These are phyloP conservation scores for Lepisosteus oculatus DNA, from an alignment of 2,113 vertebrate genomes.

Conservation along the genomic window DNA sequence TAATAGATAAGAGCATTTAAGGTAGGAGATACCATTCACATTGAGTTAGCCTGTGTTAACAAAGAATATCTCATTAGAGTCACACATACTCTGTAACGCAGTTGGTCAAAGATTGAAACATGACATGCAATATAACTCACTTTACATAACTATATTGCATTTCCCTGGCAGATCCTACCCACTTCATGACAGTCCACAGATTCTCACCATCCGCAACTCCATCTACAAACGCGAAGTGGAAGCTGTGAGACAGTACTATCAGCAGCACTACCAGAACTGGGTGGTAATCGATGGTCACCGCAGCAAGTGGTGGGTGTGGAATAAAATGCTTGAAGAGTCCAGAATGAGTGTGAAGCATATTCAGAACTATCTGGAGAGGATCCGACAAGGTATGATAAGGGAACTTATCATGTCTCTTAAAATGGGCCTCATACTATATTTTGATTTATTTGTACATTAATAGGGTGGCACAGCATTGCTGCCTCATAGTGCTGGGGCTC, in stretches of 20 bases:
- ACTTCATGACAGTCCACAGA: constrained; percentile 74
- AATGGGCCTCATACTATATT: no score
- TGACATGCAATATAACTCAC: no score
- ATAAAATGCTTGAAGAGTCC: constrained; percentile 63
- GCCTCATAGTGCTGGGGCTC: no score
- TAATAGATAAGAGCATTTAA: not conserved
- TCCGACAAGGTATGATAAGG: constrained; percentile 66
- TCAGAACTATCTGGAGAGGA: constrained; percentile 77
- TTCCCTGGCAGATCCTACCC: constrained; percentile 57
- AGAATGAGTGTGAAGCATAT: constrained; percentile 66
- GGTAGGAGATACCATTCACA: not conserved
- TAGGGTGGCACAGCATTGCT: no score
- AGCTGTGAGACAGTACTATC: constrained; percentile 67
- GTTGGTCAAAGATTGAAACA: no score
- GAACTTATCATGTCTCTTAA: not conserved
- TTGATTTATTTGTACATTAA: no score
- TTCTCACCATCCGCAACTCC: constrained; percentile 68
- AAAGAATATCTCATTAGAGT: not conserved
- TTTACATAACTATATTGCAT: constrained; percentile 16
- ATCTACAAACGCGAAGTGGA: constrained; percentile 67
- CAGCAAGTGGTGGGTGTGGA: constrained; percentile 89
- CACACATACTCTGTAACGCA: not conserved
- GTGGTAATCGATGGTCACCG: constrained; percentile 66
- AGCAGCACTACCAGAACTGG: constrained; percentile 82
- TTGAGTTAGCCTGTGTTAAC: not conserved